Evolutionary conservation across 1,140 invertebrate species (phyloP).

Genomic region (Protaetia brevitarsis): DNA sequence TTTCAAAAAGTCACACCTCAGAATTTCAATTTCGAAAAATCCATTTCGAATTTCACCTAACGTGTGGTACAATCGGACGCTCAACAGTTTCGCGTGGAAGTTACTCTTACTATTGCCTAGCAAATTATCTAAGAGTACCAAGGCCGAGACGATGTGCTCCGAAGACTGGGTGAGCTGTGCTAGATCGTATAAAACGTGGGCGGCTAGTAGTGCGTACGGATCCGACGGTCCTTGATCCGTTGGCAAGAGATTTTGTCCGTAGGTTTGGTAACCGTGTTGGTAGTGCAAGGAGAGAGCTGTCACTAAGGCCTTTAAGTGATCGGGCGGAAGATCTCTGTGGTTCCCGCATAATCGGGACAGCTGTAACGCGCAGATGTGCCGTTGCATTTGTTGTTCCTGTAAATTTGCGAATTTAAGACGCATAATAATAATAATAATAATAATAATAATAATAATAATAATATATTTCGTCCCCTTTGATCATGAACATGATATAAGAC

Average conservation of each 20-base stretch:
- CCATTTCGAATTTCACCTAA: constrained; percentile 57
- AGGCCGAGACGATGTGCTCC: constrained; percentile 60
- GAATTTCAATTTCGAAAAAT: not conserved
- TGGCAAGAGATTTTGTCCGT: constrained; percentile 52
- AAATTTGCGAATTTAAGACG: no score
- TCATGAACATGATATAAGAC: no score
- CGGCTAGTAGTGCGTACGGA: constrained; percentile 72
- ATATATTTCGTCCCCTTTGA: no score
- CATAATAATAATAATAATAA: no score
- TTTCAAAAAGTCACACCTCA: constrained; percentile 28
- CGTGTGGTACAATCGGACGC: constrained; percentile 69
- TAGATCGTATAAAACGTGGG: constrained; percentile 73
- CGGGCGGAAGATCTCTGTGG: constrained; percentile 53
- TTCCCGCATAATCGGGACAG: constrained; percentile 64
- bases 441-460: no score
- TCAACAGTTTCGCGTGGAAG: constrained; percentile 73
- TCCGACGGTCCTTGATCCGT: constrained; percentile 68
- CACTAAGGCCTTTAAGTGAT: constrained; percentile 53
- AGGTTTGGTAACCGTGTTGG: constrained; percentile 52
- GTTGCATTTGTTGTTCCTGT: constrained; percentile 65
- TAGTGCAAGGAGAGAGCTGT: constrained; percentile 54
- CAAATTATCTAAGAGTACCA: constrained; percentile 67
- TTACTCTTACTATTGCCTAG: constrained; percentile 71
- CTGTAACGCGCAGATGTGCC: constrained; percentile 69
- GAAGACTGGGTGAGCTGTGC: constrained; percentile 57